Percentiles rank a stretch among this genome's conserved stretches.
phyloP scores from a whole-genome alignment of 1,140 invertebrate genomes.

The Diprion similis region DNA sequence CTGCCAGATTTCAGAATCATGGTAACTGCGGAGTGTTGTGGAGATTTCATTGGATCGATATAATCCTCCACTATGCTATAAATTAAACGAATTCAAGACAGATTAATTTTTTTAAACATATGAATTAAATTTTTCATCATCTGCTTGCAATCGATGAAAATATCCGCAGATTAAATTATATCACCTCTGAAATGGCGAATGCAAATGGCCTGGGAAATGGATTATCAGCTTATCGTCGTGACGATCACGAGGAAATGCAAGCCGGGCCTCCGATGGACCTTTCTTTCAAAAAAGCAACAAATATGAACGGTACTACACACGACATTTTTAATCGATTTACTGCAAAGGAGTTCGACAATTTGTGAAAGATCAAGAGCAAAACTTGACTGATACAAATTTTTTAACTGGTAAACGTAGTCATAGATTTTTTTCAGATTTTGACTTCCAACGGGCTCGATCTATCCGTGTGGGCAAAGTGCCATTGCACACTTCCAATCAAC shows the following conservation, averaged over 20 bases:
- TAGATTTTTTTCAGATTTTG: constrained; percentile 35
- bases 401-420: not conserved
- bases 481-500: constrained; percentile 43
- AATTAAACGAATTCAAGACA: no score
- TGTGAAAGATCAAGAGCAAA: no score
- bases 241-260: constrained; percentile 35
- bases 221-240: constrained; percentile 35
- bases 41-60: no score
- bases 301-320: constrained; percentile 38
- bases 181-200: not conserved
- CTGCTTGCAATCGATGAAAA: no score
- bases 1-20: not conserved
- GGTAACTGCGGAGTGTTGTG: not conserved
- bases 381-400: not conserved
- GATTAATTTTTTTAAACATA: no score
- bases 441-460: constrained; percentile 37
- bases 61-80: no score
- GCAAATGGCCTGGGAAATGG: not conserved
- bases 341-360: no score
- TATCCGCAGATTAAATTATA: no score
- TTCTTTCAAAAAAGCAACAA: constrained; percentile 47
- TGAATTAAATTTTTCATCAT: no score
- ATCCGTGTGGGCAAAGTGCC: constrained; percentile 53
- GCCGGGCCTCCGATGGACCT: constrained; percentile 47
- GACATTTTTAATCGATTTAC: not conserved